phyloP scores from a whole-genome alignment of 64 coral and sea anemone genomes.

The Actinia equina region DNA sequence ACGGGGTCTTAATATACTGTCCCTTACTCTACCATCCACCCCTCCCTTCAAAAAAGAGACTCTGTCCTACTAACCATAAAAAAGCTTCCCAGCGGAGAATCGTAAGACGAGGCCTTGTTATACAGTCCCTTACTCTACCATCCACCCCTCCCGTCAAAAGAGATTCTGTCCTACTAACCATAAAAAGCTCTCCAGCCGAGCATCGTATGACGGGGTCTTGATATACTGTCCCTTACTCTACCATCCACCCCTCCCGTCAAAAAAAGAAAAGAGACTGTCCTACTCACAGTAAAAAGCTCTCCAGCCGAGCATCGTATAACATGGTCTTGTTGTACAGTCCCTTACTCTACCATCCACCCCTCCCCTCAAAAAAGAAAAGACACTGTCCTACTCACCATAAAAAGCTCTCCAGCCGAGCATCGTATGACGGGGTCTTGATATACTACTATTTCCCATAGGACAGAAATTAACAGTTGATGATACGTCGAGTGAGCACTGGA shows the following conservation, averaged over 20 bases:
- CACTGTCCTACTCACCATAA: slow-evolving; percentile 56
- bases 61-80: neutral
- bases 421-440: slow-evolving; percentile 66
- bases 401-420: slow-evolving; percentile 71
- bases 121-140: neutral
- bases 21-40: neutral
- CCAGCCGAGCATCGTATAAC: slow-evolving; percentile 73
- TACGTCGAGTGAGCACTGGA: slow-evolving; percentile 59
- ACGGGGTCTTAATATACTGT: slow-evolving; percentile 54
- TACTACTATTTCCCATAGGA: slow-evolving; percentile 90
- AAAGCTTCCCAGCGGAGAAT: slow-evolving; percentile 54
- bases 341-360: neutral
- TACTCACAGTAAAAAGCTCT: slow-evolving; percentile 4
- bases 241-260: neutral
- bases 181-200: slow-evolving; percentile 72
- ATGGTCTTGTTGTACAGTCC: slow-evolving; percentile 1
- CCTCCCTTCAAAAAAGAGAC: too few relatives aligned
- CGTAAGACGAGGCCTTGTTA: slow-evolving; percentile 41
- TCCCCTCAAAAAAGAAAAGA: neutral
- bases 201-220: slow-evolving; percentile 61
- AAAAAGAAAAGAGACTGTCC: too few relatives aligned
- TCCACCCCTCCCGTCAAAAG: neutral
- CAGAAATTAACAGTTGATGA: slow-evolving; percentile 82
- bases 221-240: slow-evolving; percentile 24
- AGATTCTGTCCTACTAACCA: slow-evolving; percentile 25